A percentile compares a stretch with the other conserved stretches of the same genome.
Conservation (phyloP, 2,888 invertebrate species). For the Nebria brevicollis region DNA sequence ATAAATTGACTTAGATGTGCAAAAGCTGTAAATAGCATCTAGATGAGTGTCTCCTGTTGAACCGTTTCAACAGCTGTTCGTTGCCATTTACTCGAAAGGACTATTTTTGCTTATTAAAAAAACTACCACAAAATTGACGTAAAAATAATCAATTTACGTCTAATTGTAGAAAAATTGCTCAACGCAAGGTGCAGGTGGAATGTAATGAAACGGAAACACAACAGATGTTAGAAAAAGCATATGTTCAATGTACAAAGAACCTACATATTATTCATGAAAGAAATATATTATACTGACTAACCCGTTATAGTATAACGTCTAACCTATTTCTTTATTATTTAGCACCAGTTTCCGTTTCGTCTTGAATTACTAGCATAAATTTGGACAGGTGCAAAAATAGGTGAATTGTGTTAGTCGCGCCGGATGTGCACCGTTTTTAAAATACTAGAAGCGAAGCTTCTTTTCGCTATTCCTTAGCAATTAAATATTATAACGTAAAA, state of each 20-base stretch:
- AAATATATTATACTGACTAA: slow-evolving; percentile 22
- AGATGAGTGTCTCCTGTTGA: no score
- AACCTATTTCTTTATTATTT: slow-evolving; percentile 32
- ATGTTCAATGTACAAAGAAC: background rate
- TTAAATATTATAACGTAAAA: background rate
- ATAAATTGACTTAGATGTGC: no score
- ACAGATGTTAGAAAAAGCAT: slow-evolving; percentile 20
- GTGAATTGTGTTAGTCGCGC: slow-evolving; percentile 13
- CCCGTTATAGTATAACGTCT: slow-evolving; percentile 21
- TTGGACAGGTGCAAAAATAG: slow-evolving; percentile 29
- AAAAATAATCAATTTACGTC: background rate
- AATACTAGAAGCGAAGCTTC: background rate
- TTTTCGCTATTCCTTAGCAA: background rate
- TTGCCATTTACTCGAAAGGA: no score
- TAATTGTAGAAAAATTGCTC: background rate
- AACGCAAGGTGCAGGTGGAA: background rate
- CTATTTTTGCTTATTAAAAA: no score
- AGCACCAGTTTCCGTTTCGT: slow-evolving; percentile 38
- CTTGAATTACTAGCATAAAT: slow-evolving; percentile 22
- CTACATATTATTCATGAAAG: slow-evolving; percentile 14
- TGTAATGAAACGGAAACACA: background rate
- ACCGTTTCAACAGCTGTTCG: no score
- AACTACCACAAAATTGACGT: background rate
- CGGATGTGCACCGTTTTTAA: slow-evolving; percentile 18
- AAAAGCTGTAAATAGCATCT: no score